Base-by-base conservation (phyloP, 35 echinoderm and acorn worm species). In the Apostichopus parvimensis region DNA sequence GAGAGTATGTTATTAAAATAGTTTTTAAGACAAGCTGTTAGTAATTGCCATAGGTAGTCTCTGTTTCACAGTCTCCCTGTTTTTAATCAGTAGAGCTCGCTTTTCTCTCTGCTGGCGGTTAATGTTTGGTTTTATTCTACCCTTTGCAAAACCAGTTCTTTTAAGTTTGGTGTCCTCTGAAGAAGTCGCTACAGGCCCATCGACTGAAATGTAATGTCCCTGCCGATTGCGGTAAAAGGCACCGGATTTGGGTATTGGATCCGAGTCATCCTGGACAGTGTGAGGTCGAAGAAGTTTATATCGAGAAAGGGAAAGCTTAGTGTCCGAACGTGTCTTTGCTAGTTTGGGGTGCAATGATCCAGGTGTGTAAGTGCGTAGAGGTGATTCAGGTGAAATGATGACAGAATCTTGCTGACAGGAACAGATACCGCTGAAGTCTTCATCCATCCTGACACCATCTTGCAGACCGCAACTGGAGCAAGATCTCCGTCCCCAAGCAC, bases 201-300 rank as follows among this genome's bases (percentile, higher is more conserved):
- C 92, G 12, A 98, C 34, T 8, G 94, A 93, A 10, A 98, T 78
- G 14, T 95, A 60, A 7, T 98, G 79, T 1, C 96, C 96, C 13
- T 93, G 79, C 1, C 94, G 59, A 73, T 98, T 93, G 56, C 96
- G 95, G 80, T 94, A 92, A 45, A 95, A 98, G 23, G 95, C 95
- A 11, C 95, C 90, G 45, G 92, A 91, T 15, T 93, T 85, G 1
- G 92, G 92, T 15, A 98, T 94, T 9, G 83, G 86, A 45, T 98
- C 94, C 13, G 58, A 54, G 21, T 22, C 86, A 15, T 75, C 86
- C 9, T 88, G 75, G 13, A 78, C 68, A 54, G 82, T 77, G 73
- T 53, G 80, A 66, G 68, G 85, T 45, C 84, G 92, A 1, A 57
- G 82, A 52, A 59, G 75, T 21, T 88, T 68, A 45, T 71, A 34